Evolutionary conservation across 2,797 vertebrate genomes (phyloP).

Genomic region (Lates japonicus): DNA sequence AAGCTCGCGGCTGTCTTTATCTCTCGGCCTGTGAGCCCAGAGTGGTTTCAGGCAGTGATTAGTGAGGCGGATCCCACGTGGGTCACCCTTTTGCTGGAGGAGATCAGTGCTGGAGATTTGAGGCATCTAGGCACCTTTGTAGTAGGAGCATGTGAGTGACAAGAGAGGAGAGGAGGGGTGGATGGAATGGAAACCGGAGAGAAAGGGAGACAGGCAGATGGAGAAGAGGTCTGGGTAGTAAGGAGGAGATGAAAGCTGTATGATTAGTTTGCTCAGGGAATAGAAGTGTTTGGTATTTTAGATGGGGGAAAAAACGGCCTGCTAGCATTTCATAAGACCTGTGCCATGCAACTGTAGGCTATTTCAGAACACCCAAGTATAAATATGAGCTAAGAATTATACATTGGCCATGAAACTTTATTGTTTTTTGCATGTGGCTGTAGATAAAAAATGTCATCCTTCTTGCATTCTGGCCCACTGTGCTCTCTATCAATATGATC

Average conservation of each 20-base stretch:
- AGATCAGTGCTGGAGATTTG: slow-evolving; percentile 82
- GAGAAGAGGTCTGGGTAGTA: slow-evolving; percentile 60
- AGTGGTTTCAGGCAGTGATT: slow-evolving; percentile 83
- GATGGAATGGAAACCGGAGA: slow-evolving; percentile 65
- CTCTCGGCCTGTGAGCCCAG: slow-evolving; percentile 79
- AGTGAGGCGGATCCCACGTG: slow-evolving; percentile 77
- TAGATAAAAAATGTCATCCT: neutral
- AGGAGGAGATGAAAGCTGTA: slow-evolving; percentile 59
- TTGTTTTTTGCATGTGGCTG: neutral
- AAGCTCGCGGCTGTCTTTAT: slow-evolving; percentile 83
- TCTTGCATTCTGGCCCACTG: no score
- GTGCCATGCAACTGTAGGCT: slow-evolving; percentile 27
- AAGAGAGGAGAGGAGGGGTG: slow-evolving; percentile 69
- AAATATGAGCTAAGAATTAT: slow-evolving; percentile 10
- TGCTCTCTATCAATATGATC: neutral
- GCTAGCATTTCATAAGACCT: slow-evolving; percentile 20
- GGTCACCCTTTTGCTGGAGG: slow-evolving; percentile 77
- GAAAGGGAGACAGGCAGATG: slow-evolving; percentile 64
- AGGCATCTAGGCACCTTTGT: slow-evolving; percentile 80
- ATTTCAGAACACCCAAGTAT: slow-evolving; percentile 32
- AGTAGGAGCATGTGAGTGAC: slow-evolving; percentile 76
- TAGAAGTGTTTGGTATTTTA: slow-evolving; percentile 40
- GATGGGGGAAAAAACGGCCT: slow-evolving; percentile 23
- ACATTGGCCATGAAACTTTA: neutral
- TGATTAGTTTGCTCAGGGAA: slow-evolving; percentile 60